Evolutionary conservation across 2,888 invertebrate genomes (phyloP), one percentile per base, ranked within the genome.

Genomic region (Pegoplata infirma): DNA sequence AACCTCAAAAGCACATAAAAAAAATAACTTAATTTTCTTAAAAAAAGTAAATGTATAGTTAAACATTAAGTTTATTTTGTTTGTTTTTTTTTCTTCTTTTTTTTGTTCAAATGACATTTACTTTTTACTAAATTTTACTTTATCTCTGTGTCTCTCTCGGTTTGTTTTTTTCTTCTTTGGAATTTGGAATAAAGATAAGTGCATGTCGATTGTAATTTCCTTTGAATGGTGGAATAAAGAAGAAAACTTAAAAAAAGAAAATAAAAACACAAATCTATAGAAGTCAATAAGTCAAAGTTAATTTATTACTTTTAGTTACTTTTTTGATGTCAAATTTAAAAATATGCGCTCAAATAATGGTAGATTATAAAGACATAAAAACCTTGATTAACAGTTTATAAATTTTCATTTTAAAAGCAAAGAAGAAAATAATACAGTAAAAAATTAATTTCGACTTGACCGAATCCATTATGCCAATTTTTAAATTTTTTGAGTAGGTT

Each of bases 221-320:
- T 49, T 58, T 40, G 28, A 56, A 44, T 63, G 25, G 23, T 14
- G 7, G 2, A 23, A 23, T 14, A 21, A 51, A 25, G 2, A 12
- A 25, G 5, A 21, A 21, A n/a, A 51, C 3, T 19, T 12, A 47
- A 21, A 4, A 5, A 28, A 44, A 25, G 19, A 58, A 17, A 61
- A 63, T 23, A 49, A 7, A 32, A 3, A 61, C 40, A 49, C 16
- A 68, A 61, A 63, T 61, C 40, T 44, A 32, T 53, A 66, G 36
- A 74, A 56, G 75, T 75, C 68, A 75, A 68, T 68, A 68, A 75
- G 67, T 68, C 74, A 75, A 75, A 75, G 75, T 75, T 75, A 75
- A 68, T 75, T 75, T 75, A 75, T 75, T 63, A 68, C 53, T 56
- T 63, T 55, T 55, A 16, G 21, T 44, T 63, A 49, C n/a, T 68